Evolutionary conservation across 2,113 vertebrate species (phyloP).

Genomic region (Rallus limicola): DNA sequence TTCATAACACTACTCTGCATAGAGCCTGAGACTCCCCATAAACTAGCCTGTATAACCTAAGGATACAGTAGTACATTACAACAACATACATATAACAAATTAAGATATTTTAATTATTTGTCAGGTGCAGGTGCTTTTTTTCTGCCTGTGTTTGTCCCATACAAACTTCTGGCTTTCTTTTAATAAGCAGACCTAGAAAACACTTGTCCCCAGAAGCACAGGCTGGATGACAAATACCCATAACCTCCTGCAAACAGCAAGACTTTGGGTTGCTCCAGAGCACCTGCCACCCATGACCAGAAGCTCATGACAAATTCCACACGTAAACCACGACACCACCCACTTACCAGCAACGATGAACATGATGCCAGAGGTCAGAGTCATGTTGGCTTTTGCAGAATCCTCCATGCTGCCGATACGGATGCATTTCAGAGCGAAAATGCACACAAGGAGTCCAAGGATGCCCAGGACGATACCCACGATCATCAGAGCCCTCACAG

Average conservation of each 20-base stretch:
- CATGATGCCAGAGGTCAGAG: conserved; percentile 86
- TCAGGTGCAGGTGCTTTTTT: not conserved
- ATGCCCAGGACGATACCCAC: conserved; percentile 86
- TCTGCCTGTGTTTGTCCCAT: not conserved
- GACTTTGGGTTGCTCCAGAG: not conserved
- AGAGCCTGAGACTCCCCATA: not conserved
- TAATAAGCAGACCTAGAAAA: not conserved
- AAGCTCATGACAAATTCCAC: not conserved
- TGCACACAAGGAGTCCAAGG: conserved; percentile 81
- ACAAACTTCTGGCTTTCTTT: not conserved
- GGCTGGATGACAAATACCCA: not conserved
- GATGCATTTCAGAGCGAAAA: conserved; percentile 90
- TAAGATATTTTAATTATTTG: not conserved
- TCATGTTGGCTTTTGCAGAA: conserved; percentile 88
- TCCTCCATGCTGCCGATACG: conserved; percentile 89
- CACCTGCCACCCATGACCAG: not conserved
- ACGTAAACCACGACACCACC: fast-evolving
- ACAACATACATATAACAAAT: not conserved
- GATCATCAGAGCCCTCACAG: conserved; percentile 88
- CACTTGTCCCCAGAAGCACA: not conserved
- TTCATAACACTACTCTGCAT: not conserved
- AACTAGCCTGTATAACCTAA: not conserved
- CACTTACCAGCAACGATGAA: conserved; percentile 84
- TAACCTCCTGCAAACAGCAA: not conserved
- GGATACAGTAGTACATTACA: not conserved